Evolutionary conservation across 1,140 invertebrate genomes (phyloP).

Genomic region (Drosophila aff.): DNA sequence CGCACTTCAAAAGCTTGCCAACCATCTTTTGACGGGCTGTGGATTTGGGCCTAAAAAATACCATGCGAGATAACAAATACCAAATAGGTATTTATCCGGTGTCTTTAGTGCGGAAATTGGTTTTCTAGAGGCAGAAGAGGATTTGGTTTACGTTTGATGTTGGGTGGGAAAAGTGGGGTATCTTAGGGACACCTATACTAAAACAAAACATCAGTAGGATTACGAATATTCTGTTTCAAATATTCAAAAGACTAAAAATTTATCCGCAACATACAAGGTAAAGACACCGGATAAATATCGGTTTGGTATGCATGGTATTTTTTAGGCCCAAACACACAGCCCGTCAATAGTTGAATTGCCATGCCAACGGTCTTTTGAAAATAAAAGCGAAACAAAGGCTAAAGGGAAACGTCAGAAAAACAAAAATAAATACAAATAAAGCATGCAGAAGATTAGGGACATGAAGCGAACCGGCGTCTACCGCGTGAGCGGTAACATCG

Average conservation of each 20-base stretch:
- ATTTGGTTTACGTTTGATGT: too few species aligned
- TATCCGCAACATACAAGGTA: too few species aligned
- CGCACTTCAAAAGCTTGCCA: constrained; percentile 16
- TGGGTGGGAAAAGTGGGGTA: too few species aligned
- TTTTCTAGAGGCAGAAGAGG: too few species aligned
- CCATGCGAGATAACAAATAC: not conserved
- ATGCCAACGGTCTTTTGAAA: constrained; percentile 51
- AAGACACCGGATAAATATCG: not conserved
- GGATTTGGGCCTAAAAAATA: not conserved
- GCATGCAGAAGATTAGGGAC: constrained; percentile 71
- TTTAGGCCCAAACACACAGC: not conserved
- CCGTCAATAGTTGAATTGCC: constrained; percentile 25
- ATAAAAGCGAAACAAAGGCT: constrained; percentile 18
- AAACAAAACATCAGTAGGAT: too few species aligned
- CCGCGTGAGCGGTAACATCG: constrained; percentile 85
- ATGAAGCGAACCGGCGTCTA: constrained; percentile 85
- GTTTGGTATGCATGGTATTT: not conserved
- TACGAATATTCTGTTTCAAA: too few species aligned
- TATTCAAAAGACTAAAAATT: too few species aligned
- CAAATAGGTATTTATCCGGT: not conserved
- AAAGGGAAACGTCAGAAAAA: constrained; percentile 6
- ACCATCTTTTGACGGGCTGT: not conserved
- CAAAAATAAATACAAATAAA: not conserved
- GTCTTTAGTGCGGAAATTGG: too few species aligned
- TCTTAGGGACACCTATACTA: too few species aligned